These are phyloP conservation scores for Sphecodes monilicornis DNA, from an alignment of 2,888 invertebrate species.

Conservation along the genomic window DNA sequence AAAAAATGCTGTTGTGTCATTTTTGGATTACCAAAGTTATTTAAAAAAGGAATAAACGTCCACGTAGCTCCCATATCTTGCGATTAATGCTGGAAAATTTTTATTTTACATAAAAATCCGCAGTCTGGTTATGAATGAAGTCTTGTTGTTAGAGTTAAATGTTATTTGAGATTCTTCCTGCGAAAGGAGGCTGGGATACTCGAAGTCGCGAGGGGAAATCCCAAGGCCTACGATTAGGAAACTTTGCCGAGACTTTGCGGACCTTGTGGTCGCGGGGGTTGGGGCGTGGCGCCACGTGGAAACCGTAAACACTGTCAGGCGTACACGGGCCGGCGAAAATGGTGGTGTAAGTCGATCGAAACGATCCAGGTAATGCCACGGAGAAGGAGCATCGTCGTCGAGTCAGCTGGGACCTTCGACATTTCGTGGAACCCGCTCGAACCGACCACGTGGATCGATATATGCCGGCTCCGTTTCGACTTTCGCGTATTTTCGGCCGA, in stretches of 20 bases:
- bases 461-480: conserved; percentile 32
- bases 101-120: background rate
- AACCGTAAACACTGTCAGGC: conserved; percentile 71
- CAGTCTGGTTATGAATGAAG: background rate
- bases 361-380: conserved; percentile 22
- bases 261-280: conserved; percentile 63
- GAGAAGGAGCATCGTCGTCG: background rate
- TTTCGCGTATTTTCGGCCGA: conserved; percentile 29
- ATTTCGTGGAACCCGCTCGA: conserved; percentile 46
- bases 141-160: background rate
- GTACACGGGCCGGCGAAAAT: conserved; percentile 16
- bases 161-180: background rate
- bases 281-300: conserved; percentile 73
- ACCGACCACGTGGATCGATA: conserved; percentile 48
- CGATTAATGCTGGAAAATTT: too few species aligned
- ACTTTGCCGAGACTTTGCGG: conserved; percentile 72
- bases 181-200: conserved; percentile 18
- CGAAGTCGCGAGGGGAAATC: conserved; percentile 55
- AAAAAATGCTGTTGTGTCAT: too few species aligned
- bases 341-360: conserved; percentile 50
- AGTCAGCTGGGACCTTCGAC: conserved; percentile 57
- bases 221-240: conserved; percentile 77
- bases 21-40: too few species aligned
- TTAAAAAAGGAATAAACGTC: too few species aligned
- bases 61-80: too few species aligned